Evolutionary conservation across 2,113 vertebrate species (phyloP).

Genomic region (Leptobrachium leishanense): DNA sequence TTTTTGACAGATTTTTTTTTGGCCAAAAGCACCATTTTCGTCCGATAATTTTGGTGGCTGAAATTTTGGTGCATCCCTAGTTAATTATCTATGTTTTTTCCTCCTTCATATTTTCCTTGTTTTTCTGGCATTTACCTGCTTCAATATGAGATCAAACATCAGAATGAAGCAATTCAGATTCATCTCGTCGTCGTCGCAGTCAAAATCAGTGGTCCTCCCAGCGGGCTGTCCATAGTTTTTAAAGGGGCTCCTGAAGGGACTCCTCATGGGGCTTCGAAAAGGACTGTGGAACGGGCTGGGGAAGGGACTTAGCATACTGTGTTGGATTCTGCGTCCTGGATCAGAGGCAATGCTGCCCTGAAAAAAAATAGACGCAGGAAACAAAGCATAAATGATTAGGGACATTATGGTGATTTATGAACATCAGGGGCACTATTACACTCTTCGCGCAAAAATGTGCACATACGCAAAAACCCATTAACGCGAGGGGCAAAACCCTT

Average conservation of each 20-base stretch:
- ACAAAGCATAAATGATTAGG: neutral
- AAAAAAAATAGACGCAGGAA: constrained; percentile 36
- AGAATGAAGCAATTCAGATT: constrained; percentile 98
- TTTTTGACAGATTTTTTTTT: no score
- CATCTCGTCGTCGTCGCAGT: constrained; percentile 96
- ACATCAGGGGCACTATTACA: no score
- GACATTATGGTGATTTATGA: neutral
- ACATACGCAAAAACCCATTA: no score
- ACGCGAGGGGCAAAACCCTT: no score
- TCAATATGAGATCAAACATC: constrained; percentile 97
- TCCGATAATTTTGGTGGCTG: no score
- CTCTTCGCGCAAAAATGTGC: no score
- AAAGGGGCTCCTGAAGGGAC: constrained; percentile 85
- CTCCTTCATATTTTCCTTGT: neutral
- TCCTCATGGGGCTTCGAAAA: constrained; percentile 86
- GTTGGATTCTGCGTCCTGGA: constrained; percentile 86
- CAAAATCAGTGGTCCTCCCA: constrained; percentile 88
- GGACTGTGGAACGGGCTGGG: constrained; percentile 96
- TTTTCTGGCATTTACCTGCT: constrained; percentile 78
- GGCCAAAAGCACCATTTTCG: no score
- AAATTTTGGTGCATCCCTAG: no score
- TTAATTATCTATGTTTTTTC: no score
- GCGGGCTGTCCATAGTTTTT: constrained; percentile 88
- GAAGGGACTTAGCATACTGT: constrained; percentile 90
- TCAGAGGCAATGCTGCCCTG: constrained; percentile 95